phyloP scores from a whole-genome alignment of 2,113 vertebrate genomes.

The Lepisosteus osseus region DNA sequence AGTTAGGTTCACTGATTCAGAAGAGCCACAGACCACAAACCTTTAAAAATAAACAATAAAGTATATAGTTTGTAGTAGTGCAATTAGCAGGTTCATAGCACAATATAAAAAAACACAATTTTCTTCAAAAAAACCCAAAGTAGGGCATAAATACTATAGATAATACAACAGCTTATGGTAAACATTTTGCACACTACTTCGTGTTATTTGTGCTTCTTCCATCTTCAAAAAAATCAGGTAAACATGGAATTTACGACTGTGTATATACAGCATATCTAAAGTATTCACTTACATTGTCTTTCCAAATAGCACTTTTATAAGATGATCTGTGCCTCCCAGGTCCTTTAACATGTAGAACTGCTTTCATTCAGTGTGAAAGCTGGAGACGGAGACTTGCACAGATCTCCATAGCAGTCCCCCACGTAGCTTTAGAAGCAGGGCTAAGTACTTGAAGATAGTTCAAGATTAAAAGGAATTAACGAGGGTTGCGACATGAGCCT shows the following conservation, averaged over 20 bases:
- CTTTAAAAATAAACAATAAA: constrained; percentile 1
- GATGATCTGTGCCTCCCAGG: constrained; percentile 32
- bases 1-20: constrained; percentile 11
- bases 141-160: too few relatives aligned
- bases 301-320: constrained; percentile 15
- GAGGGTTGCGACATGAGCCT: constrained; percentile 54
- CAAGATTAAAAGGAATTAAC: constrained; percentile 71
- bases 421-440: constrained; percentile 45
- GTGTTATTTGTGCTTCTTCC: too few relatives aligned
- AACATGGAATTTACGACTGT: too few relatives aligned
- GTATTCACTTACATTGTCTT: constrained; percentile 57
- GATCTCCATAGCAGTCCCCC: constrained; percentile 58
- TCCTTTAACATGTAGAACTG: constrained; percentile 30
- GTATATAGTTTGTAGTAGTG: neutral
- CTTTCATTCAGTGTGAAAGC: constrained; percentile 31
- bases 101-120: too few relatives aligned
- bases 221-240: too few relatives aligned
- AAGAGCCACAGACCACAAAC: neutral
- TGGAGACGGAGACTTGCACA: constrained; percentile 50
- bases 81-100: too few relatives aligned
- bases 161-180: too few relatives aligned
- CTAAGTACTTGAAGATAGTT: constrained; percentile 47
- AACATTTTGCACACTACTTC: too few relatives aligned
- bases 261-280: constrained; percentile 13
- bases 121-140: too few relatives aligned